A percentile compares a stretch with the other conserved stretches of the same genome.
These are phyloP conservation scores for Orchestes rusci DNA, from an alignment of 2,888 invertebrate genomes.

Conservation along the genomic window DNA sequence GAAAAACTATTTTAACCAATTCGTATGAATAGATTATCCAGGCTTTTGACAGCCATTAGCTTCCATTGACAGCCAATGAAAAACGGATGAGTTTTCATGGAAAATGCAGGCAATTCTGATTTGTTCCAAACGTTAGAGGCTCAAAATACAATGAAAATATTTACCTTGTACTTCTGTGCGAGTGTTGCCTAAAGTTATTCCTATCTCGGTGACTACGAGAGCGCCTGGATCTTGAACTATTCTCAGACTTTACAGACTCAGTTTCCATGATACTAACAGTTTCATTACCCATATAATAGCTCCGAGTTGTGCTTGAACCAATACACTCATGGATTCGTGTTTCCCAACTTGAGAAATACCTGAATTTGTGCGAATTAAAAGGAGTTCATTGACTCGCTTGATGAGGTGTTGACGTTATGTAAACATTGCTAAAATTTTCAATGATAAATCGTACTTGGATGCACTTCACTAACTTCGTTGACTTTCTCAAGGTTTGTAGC, in stretches of 20 bases:
- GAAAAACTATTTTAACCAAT: too few species aligned
- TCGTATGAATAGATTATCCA: too few species aligned
- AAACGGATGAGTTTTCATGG: too few species aligned
- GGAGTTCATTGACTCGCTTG: constrained; percentile 22
- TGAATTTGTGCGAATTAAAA: constrained; percentile 15
- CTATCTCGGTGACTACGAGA: constrained; percentile 54
- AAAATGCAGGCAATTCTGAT: too few species aligned
- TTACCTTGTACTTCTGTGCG: constrained; percentile 61
- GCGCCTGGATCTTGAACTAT: constrained; percentile 73
- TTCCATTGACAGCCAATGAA: too few species aligned
- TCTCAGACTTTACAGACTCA: constrained; percentile 88
- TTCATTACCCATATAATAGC: constrained; percentile 43
- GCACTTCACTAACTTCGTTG: constrained; percentile 7
- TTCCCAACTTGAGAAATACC: constrained; percentile 8
- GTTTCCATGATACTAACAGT: constrained; percentile 72
- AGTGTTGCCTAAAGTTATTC: constrained; percentile 55
- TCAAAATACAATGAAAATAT: too few species aligned
- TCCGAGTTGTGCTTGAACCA: constrained; percentile 6
- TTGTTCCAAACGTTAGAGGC: too few species aligned
- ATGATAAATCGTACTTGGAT: constrained; percentile 10
- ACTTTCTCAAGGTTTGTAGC: neutral
- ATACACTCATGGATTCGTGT: constrained; percentile 14
- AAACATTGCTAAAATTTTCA: constrained; percentile 20
- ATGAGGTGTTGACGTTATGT: constrained; percentile 23
- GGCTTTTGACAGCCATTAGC: too few species aligned